phyloP scores from a whole-genome alignment of 2,113 vertebrate species.

The Macrotus californicus region DNA sequence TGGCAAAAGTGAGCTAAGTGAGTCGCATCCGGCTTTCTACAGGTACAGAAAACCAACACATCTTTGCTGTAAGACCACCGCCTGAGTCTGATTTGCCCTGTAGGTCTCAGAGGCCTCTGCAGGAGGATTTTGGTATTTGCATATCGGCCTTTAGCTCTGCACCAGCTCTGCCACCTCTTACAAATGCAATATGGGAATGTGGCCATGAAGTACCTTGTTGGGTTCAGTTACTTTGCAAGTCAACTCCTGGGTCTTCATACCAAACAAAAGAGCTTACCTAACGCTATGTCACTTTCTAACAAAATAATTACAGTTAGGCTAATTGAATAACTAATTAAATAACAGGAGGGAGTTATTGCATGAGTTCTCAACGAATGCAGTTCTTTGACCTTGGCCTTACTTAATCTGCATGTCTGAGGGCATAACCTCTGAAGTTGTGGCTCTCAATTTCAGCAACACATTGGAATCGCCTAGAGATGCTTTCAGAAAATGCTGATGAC shows the following conservation, averaged over 20 bases:
- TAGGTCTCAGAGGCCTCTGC: not conserved
- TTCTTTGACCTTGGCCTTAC: not conserved
- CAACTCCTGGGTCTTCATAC: not conserved
- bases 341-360: not conserved
- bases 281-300: not conserved
- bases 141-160: not conserved
- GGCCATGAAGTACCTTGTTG: not conserved
- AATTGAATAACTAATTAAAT: not conserved
- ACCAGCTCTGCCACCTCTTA: not conserved
- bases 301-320: not conserved
- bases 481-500: not conserved
- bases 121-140: not conserved
- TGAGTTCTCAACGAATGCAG: not conserved
- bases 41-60: not conserved
- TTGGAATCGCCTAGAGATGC: not conserved
- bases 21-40: not conserved
- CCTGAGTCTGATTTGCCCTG: not conserved
- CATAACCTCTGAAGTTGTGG: not conserved
- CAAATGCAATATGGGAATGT: not conserved
- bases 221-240: not conserved
- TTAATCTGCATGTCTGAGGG: not conserved
- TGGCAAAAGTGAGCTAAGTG: not conserved
- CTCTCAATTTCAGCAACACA: not conserved
- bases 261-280: not conserved
- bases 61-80: not conserved